Conservation (phyloP, 2,113 vertebrate species). For the Platichthys flesus region DNA sequence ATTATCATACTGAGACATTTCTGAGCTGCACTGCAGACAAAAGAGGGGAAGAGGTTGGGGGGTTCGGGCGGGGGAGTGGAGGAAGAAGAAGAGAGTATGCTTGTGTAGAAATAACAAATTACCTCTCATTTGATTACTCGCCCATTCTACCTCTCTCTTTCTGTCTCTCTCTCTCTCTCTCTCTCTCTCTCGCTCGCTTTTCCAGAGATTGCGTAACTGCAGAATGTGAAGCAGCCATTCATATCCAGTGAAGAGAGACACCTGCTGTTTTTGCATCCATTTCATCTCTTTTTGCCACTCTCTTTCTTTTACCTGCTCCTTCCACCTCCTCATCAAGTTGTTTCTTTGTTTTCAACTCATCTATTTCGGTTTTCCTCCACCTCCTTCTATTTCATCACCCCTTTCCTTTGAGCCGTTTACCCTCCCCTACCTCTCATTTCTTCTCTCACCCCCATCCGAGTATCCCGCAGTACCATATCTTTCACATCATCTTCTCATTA, state of each 20-base stretch:
- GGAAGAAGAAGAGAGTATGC: slow-evolving; percentile 44
- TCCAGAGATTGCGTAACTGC: slow-evolving; percentile 59
- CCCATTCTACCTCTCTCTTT: slow-evolving; percentile 36
- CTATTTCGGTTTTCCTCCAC: slow-evolving; percentile 13
- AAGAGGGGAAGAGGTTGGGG: slow-evolving; percentile 25
- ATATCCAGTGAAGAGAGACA: slow-evolving; percentile 62
- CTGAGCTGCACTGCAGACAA: slow-evolving; percentile 74
- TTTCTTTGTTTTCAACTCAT: slow-evolving; percentile 16
- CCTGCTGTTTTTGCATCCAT: slow-evolving; percentile 68
- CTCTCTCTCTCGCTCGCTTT: slow-evolving; percentile 9
- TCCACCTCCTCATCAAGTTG: not conserved
- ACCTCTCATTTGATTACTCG: slow-evolving; percentile 75
- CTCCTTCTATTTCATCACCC: not conserved
- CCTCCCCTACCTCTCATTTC: slow-evolving; percentile 1
- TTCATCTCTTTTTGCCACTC: slow-evolving; percentile 52
- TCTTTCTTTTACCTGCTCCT: slow-evolving; percentile 10
- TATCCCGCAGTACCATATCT: slow-evolving; percentile 14
- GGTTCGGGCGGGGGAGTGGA: slow-evolving; percentile 8
- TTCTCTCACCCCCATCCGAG: slow-evolving; percentile 6
- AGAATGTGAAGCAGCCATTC: slow-evolving; percentile 66
- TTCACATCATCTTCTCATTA: slow-evolving; percentile 29
- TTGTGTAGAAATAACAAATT: slow-evolving; percentile 78
- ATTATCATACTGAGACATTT: slow-evolving; percentile 74
- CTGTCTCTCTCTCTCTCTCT: slow-evolving; percentile 16
- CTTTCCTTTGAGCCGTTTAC: slow-evolving; percentile 17